Percentiles rank a stretch among this genome's conserved stretches.
These are phyloP conservation scores for Pseudoatta argentina DNA, from an alignment of 1,140 invertebrate species.

Conservation along the genomic window DNA sequence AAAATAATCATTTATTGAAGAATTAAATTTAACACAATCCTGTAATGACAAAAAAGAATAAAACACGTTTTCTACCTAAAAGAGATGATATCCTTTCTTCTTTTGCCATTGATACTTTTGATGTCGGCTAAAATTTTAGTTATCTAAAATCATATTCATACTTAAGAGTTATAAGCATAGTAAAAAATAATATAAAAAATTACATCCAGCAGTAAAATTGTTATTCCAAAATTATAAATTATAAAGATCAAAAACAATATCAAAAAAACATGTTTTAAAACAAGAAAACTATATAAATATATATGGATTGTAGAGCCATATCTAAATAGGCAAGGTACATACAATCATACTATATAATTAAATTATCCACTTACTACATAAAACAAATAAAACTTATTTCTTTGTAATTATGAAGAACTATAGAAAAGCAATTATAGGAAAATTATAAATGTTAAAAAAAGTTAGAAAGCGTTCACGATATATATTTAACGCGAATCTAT, in stretches of 20 bases:
- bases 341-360: neutral
- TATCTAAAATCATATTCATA: constrained; percentile 8
- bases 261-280: no score
- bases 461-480: neutral
- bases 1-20: constrained; percentile 27
- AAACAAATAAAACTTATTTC: neutral
- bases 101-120: constrained; percentile 54
- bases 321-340: no score
- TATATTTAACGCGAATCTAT: neutral
- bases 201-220: neutral
- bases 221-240: neutral
- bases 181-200: neutral
- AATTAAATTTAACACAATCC: neutral
- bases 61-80: constrained; percentile 41
- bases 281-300: no score
- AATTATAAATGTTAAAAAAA: constrained; percentile 8
- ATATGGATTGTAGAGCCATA: no score
- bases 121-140: neutral
- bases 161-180: neutral
- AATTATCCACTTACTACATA: neutral
- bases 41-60: neutral
- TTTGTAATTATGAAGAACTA: neutral
- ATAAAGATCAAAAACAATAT: no score
- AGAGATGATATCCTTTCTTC: constrained; percentile 3
- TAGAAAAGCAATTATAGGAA: neutral